Base-by-base conservation (phyloP, 2,888 invertebrate species). In the Eulithis prunata region DNA sequence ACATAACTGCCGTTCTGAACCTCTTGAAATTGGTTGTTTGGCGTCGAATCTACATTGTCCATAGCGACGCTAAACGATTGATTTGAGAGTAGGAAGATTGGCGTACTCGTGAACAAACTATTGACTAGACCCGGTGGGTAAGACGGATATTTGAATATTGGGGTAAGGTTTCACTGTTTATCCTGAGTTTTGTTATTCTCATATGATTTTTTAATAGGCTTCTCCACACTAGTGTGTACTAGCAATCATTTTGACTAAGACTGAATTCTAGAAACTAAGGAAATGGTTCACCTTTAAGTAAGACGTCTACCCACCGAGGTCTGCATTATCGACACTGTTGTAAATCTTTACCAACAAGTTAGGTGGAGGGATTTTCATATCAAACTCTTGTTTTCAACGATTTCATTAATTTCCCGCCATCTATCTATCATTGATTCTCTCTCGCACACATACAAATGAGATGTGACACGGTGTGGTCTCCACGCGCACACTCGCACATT, bases 401-500 rank as follows among this genome's bases (percentile, higher is more conserved):
- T 21, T 13, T 56, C 10, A n/a, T 43, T 45, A 10, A 65, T 68
- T 61, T 76, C 81, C 78, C 79, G 77, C 77, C 75, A 75, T 78
- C 77, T 79, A 72, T 67, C 78, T 82, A 70, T 61, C 64, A 47
- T 62, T 71, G 70, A 64, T 61, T 68, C 69, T 73, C 62, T 66
- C 68, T 75, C 73, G 78, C 78, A 78, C 78, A 70, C 69, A 75
- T 72, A 74, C 68, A 70, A 71, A 73, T 76, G 77, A 71, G 71
- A 82, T 75, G 77, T 84, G 79, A 88, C 90, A 90, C 91, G 87
- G 90, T 91, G 90, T 91, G 91, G 90, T 87, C 85, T 88, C 86
- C 89, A 88, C 91, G 90, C 89, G 85, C 89, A 88, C 91, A 90
- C 87, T 87, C 86, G 90, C 91, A 90, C 90, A 86, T 80, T 85